Evolutionary conservation across 2,113 vertebrate species (phyloP).

Genomic region (Haemorhous mexicanus): DNA sequence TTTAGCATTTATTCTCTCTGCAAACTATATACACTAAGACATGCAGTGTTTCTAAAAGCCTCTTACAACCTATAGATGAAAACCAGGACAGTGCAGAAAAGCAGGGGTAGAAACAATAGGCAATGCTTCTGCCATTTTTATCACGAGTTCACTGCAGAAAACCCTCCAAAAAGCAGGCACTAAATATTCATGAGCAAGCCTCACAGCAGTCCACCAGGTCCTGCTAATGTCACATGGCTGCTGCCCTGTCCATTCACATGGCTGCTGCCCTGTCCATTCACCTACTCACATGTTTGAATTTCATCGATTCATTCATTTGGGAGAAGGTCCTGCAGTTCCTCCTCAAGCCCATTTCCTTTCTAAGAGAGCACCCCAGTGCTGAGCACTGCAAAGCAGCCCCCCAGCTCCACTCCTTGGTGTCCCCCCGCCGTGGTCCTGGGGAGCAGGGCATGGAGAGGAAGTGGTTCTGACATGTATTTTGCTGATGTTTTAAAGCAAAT

Average conservation of each 20-base stretch:
- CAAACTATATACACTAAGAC: not conserved
- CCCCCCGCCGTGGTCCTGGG: not conserved
- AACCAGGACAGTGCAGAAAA: not conserved
- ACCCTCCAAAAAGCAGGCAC: not conserved
- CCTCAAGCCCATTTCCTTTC: not conserved
- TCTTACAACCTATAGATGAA: not conserved
- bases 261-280: not conserved
- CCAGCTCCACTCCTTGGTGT: not conserved
- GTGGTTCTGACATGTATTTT: constrained; percentile 30
- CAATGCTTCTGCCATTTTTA: not conserved
- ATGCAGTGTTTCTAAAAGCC: not conserved
- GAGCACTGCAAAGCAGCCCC: not conserved
- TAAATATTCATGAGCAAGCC: not conserved
- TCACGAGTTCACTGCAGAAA: not conserved
- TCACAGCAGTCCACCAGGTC: not conserved
- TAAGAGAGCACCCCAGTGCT: not conserved
- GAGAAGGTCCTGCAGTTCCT: not conserved
- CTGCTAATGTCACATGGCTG: not conserved
- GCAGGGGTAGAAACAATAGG: not conserved
- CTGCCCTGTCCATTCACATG: not conserved
- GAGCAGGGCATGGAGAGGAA: not conserved
- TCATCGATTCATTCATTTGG: not conserved
- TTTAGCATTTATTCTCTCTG: not conserved
- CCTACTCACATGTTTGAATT: not conserved
- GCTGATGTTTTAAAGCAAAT: constrained; percentile 50